Conservation (phyloP, 2,797 vertebrate species). For the Bryconaethiops microstoma region DNA sequence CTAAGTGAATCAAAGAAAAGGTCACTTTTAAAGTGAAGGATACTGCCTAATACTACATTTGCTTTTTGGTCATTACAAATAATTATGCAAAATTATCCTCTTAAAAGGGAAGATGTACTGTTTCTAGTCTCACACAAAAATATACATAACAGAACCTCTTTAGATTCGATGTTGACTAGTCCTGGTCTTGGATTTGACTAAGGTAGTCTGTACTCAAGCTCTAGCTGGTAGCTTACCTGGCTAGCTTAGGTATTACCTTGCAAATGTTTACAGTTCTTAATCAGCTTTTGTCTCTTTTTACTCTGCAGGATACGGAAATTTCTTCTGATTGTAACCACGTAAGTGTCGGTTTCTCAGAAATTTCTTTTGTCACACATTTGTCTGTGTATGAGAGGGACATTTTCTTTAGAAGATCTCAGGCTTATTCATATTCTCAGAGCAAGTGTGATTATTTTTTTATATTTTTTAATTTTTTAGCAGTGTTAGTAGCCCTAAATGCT, state of each 20-base stretch:
- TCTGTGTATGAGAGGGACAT: not conserved
- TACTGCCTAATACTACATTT: too few relatives aligned
- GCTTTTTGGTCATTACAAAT: too few relatives aligned
- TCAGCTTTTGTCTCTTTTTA: constrained; percentile 31
- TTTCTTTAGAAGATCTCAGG: not conserved
- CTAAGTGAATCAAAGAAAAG: too few relatives aligned
- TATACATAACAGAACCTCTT: too few relatives aligned
- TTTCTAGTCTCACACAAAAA: too few relatives aligned
- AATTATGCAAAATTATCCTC: too few relatives aligned
- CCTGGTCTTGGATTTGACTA: too few relatives aligned
- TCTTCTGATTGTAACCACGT: constrained; percentile 95
- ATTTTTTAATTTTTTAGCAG: not conserved
- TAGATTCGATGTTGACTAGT: too few relatives aligned
- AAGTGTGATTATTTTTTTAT: not conserved
- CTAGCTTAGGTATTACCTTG: too few relatives aligned
- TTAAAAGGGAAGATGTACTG: too few relatives aligned
- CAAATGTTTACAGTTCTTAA: constrained; percentile 6
- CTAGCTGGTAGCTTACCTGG: too few relatives aligned
- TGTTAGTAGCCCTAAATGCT: not conserved
- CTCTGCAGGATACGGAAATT: constrained; percentile 90
- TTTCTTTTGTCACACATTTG: not conserved
- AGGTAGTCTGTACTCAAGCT: not conserved
- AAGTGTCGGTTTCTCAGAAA: constrained; percentile 73
- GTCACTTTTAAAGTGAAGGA: too few relatives aligned
- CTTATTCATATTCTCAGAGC: not conserved